Base-by-base conservation (phyloP, 2,113 vertebrate species). In the Brienomyrus brachyistius region DNA sequence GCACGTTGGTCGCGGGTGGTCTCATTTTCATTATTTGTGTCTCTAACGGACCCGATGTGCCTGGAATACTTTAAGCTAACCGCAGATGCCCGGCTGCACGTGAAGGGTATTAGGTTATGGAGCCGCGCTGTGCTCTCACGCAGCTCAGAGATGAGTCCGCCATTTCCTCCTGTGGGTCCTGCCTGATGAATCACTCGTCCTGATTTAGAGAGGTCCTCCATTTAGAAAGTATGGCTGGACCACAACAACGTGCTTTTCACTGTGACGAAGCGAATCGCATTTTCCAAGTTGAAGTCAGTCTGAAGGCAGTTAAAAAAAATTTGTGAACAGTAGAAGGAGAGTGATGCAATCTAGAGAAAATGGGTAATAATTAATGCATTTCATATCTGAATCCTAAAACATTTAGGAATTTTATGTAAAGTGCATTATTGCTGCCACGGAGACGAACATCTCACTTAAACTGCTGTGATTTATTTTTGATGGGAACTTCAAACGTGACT, bases 401-500 rank as follows among this genome's bases (percentile, higher is more conserved):
- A 54, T 54, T 84, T 84, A 84, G n/a, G 27, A 56, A 13, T 54
- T 86, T 47, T 48, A 27, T 6, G 10, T 52, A 52, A 35, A 52
- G 50, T 54, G 85, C 50, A 31, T 35, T 54, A 50, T 52, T 56
- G 27, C 19, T 23, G 35, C 51, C 13, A 86, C 6, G 50, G 50
- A 86, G 50, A 35, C 6, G 2, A 35, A 47, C 11, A 48, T 40
- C 31, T 87, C 91, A 74, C 89, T 91, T 90, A 94, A 95, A 95
- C 94, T 48, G 93, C 90, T 93, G 93, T 94, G 92, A 43, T 80
- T 80, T 80, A 80, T 43, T 94, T 92, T 92, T 93, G 94, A 94
- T 94, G 94, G 95, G 94, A 95, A 93, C 93, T 93, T 91, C 90
- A 92, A 91, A 92, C 93, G 93, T 92, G 92, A 93, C 90, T 88